Evolutionary conservation across 92 coral and sea anemone species (phyloP), one percentile per base, ranked within the genome.

Genomic region (Actinernus sp.): DNA sequence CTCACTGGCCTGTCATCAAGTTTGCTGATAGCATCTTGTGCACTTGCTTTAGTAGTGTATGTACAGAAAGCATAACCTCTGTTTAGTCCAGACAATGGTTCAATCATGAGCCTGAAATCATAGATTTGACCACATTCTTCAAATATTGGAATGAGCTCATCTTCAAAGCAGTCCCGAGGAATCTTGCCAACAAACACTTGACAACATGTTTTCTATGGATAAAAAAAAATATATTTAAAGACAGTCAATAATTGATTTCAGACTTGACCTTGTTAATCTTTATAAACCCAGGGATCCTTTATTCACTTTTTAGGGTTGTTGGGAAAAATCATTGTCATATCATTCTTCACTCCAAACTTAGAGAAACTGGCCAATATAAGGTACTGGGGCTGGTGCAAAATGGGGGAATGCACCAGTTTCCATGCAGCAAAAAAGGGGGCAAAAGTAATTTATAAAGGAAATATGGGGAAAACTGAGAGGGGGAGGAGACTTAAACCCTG

Each of bases 121-220:
- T 80, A 84, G 24, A 89, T 40, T 29, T 46, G 65, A 19, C 96
- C 96, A 48, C 79, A 68, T 49, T 86, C 83, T 56, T 89, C 96
- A 37, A 89, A 83, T 5, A 87, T 75, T 3, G 96, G 96, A 34
- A 89, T 80, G 18, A 89, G 54, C 52, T 89, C 96, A 80, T 89
- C 96, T 74, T 89, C 96, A 45, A 77, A 85, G 63, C 89, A 85
- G 49, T 89, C 96, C 6, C 96, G 92, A 1, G 96, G 96, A 12
- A 89, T 77, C 73, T 89, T 89, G 2, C 96, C 96, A 73, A 89
- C 87, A 67, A 89, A 89, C 22, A 89, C 96, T 30, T 89, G 92
- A 63, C 88, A 85, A 51, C 96, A 85, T 24, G 76, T 79, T 78
- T 84, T 77, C 96, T 89, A 74, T 31, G 47, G 34, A 17, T 2